Evolutionary conservation across 2,888 invertebrate species (phyloP), one percentile per base, ranked within the genome.

Genomic region (Schizotus pectinicornis): DNA sequence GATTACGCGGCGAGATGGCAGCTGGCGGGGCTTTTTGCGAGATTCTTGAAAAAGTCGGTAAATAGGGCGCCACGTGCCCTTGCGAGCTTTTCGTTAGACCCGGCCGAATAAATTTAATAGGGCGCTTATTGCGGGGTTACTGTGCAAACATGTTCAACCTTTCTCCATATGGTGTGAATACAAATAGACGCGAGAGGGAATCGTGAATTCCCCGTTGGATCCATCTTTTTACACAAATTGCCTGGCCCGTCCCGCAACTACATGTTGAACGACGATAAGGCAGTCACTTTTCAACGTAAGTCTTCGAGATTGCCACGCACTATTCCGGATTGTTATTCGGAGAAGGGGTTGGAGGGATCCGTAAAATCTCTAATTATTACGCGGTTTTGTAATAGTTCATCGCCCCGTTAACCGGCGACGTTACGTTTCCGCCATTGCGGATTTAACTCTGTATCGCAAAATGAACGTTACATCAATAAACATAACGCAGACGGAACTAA

Each of bases 121-220:
- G 41, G 41, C 42, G 58, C 36, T 52, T 52, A 49, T 58, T 58
- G 53, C 53, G 43, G 22, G 58, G 48, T 53, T 53, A 58, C 52
- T 58, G 38, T 49, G 49, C 48, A 54, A 58, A 58, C 53, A 49
- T 58, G 58, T 58, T 58, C 58, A 58, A 57, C 52, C 49, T 42
- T 43, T 46, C 43, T 53, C 12, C 48, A 39, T 53, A 49, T 42
- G 58, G 59, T 50, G 59, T 45, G 54, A 54, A 54, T 54, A 54
- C 54, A 58, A 58, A 58, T 58, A 58, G 37, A 41, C 48, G 42
- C 55, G 41, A 22, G 30, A 45, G 47, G 41, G 47, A 30, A 45
- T 36, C 38, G 53, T 31, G 30, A 47, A 49, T 36, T 49, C 49
- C 56, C 56, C 36, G 39, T 34, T 32, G 49, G 43, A 49, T 56